Evolutionary conservation across 2,888 invertebrate genomes (phyloP).

Genomic region (Hypercompe scribonia): DNA sequence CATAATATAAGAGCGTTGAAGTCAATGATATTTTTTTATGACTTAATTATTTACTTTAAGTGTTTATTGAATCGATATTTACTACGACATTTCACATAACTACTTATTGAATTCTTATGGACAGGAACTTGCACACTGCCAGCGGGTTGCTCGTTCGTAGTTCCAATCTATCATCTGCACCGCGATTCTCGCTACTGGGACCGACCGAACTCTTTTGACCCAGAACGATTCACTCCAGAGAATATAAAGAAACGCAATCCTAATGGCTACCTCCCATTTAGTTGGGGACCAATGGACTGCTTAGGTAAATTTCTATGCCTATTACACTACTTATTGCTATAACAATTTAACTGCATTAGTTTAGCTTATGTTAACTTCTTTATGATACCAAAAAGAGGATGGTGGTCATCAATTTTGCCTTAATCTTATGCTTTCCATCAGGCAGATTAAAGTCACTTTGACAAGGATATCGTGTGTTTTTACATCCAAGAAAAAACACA

Average conservation of each 20-base stretch:
- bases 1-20: too few relatives aligned
- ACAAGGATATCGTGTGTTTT: too few relatives aligned
- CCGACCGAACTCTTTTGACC: conserved; percentile 67
- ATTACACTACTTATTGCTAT: neutral
- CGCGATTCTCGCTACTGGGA: conserved; percentile 70
- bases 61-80: too few relatives aligned
- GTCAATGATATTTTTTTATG: too few relatives aligned
- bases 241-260: conserved; percentile 64
- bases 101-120: neutral
- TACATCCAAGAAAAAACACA: too few relatives aligned
- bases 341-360: too few relatives aligned
- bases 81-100: neutral
- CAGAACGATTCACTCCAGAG: conserved; percentile 72
- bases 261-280: conserved; percentile 74
- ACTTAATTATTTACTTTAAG: too few relatives aligned
- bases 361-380: too few relatives aligned
- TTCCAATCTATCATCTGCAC: conserved; percentile 72
- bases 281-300: conserved; percentile 79
- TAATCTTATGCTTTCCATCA: too few relatives aligned
- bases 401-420: too few relatives aligned
- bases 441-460: too few relatives aligned
- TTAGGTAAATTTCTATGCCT: conserved; percentile 59
- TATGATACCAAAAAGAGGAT: too few relatives aligned
- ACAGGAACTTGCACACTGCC: conserved; percentile 69
- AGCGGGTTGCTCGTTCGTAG: conserved; percentile 68